phyloP scores from a whole-genome alignment of 2,888 invertebrate genomes.

The Drosophila silvestris region DNA sequence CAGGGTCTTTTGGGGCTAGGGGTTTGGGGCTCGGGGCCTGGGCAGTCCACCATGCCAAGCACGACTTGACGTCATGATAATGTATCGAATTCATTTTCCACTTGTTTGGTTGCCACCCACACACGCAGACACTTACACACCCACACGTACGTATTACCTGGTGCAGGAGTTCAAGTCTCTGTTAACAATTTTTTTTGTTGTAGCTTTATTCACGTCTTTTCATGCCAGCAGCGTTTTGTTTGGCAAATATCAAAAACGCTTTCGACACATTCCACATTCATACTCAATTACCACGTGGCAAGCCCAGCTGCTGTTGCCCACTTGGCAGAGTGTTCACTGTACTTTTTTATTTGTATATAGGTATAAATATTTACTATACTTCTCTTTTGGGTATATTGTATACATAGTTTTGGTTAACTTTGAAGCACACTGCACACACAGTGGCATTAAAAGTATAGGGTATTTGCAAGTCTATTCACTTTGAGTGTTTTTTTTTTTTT shows the following conservation, averaged over 20 bases:
- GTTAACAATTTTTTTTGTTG: conserved; percentile 4
- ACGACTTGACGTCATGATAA: conserved; percentile 80
- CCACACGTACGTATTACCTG: conserved; percentile 1
- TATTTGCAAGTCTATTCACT: conserved; percentile 27
- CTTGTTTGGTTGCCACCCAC: conserved; percentile 73
- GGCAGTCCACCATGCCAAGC: conserved; percentile 62
- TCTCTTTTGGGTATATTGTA: conserved; percentile 1
- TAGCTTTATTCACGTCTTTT: conserved; percentile 26
- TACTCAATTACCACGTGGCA: conserved; percentile 78
- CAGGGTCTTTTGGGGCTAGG: not conserved
- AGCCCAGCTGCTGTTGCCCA: conserved; percentile 31
- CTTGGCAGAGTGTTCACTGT: conserved; percentile 28
- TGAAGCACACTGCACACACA: conserved; percentile 13
- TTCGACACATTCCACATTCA: conserved; percentile 80
- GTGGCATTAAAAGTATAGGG: conserved; percentile 27
- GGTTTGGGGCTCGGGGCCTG: not conserved
- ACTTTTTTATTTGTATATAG: conserved; percentile 1
- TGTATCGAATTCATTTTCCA: conserved; percentile 81
- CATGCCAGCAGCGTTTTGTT: conserved; percentile 64
- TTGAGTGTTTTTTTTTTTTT: not conserved
- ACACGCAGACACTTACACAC: conserved; percentile 1
- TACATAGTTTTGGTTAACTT: conserved; percentile 1
- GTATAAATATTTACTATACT: not conserved
- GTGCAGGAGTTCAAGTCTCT: conserved; percentile 5
- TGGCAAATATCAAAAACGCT: conserved; percentile 76